phyloP scores from a whole-genome alignment of 2,113 vertebrate genomes.

The Dipodomys stephensi region DNA sequence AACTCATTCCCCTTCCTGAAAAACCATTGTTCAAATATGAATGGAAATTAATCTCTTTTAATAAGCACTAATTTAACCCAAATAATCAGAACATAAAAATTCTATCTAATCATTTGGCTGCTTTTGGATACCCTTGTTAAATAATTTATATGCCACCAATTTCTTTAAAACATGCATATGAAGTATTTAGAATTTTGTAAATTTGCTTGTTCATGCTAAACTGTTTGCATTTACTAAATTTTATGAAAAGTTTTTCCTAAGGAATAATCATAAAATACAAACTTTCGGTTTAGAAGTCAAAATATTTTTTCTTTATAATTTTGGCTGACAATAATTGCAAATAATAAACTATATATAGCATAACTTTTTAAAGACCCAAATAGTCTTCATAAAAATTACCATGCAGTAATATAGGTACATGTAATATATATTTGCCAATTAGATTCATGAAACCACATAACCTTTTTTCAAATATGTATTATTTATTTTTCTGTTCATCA shows the following conservation, averaged over 20 bases:
- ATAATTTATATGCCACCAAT: slow-evolving; percentile 85
- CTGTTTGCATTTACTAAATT: slow-evolving; percentile 74
- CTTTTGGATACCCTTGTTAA: slow-evolving; percentile 83
- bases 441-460: background rate
- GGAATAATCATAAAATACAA: slow-evolving; percentile 65
- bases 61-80: slow-evolving; percentile 91
- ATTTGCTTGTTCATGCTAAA: slow-evolving; percentile 75
- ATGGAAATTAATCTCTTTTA: slow-evolving; percentile 94
- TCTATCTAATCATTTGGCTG: slow-evolving; percentile 90
- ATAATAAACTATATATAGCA: background rate
- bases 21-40: slow-evolving; percentile 91
- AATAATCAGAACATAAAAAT: slow-evolving; percentile 93
- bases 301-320: slow-evolving; percentile 59
- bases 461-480: slow-evolving; percentile 34
- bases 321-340: slow-evolving; percentile 11
- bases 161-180: slow-evolving; percentile 82
- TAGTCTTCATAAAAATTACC: slow-evolving; percentile 42
- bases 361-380: background rate
- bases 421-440: background rate
- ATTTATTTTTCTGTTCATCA: background rate
- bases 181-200: slow-evolving; percentile 79
- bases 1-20: slow-evolving; percentile 88
- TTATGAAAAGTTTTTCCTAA: slow-evolving; percentile 69
- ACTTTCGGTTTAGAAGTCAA: slow-evolving; percentile 70
- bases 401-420: background rate